Conservation (phyloP, 2,797 vertebrate genomes). For the Gadopsis marmoratus region DNA sequence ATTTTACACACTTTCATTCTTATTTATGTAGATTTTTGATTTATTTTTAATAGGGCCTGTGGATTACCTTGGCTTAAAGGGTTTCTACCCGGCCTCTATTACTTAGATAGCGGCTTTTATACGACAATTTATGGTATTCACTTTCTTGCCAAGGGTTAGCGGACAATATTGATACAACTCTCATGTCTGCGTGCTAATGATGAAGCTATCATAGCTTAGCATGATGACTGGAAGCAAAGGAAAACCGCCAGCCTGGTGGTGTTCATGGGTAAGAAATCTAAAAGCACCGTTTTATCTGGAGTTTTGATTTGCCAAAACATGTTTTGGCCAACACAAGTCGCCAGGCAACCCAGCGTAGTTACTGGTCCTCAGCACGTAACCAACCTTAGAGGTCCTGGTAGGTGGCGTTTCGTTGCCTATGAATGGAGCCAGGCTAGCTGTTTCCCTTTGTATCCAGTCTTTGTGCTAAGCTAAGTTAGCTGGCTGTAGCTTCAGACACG, state of each 20-base stretch:
- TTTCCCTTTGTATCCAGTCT: not conserved
- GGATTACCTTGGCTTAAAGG: not conserved
- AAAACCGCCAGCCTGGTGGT: no score
- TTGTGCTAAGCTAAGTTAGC: conserved; percentile 15
- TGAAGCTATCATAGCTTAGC: not conserved
- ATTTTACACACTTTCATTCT: conserved; percentile 9
- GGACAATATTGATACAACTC: not conserved
- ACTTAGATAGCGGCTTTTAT: not conserved
- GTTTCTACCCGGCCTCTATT: not conserved
- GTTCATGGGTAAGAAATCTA: no score
- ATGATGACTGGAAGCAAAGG: not conserved
- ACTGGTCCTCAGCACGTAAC: no score
- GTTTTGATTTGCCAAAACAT: no score
- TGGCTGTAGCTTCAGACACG: not conserved
- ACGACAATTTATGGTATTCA: not conserved
- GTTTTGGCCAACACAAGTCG: no score
- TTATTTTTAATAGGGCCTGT: not conserved
- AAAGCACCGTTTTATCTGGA: no score
- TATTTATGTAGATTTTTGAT: not conserved
- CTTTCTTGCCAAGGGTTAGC: not conserved
- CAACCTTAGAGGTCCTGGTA: not conserved
- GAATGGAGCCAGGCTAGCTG: not conserved
- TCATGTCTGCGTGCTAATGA: not conserved
- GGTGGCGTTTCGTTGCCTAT: not conserved
- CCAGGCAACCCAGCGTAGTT: no score